Conservation (phyloP, 2,797 vertebrate species). For the Sus cebifrons region DNA sequence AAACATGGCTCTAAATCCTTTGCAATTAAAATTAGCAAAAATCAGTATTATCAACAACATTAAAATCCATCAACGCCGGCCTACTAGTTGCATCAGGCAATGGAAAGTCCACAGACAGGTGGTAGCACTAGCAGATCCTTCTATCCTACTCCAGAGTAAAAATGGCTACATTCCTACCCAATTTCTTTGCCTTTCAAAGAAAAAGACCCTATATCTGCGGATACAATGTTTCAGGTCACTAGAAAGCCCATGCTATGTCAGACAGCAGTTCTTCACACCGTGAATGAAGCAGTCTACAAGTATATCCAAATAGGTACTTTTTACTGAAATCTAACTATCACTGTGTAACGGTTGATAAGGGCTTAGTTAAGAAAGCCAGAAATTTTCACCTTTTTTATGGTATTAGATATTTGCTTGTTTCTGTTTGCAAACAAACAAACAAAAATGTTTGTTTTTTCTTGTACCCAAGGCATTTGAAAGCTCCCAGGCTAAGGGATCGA, state of each 20-base stretch:
- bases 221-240: neutral
- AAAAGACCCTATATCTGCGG: neutral
- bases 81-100: neutral
- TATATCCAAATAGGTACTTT: neutral
- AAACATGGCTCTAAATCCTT: neutral
- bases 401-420: neutral
- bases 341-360: neutral
- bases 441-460: too few relatives aligned
- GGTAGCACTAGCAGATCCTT: neutral
- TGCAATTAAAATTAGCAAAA: neutral
- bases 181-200: neutral
- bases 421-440: too few relatives aligned
- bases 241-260: neutral
- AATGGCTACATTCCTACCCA: neutral
- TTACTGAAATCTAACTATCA: slow-evolving; percentile 41
- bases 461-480: too few relatives aligned
- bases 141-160: neutral
- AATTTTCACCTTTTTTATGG: neutral
- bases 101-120: neutral
- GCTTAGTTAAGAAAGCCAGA: neutral
- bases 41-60: neutral
- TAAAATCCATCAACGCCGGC: neutral
- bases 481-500: too few relatives aligned
- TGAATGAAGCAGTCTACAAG: neutral
- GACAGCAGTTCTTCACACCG: neutral